Evolutionary conservation across 2,888 invertebrate species (phyloP), one percentile per base, ranked within the genome.

Genomic region (Microctonus brassicae): DNA sequence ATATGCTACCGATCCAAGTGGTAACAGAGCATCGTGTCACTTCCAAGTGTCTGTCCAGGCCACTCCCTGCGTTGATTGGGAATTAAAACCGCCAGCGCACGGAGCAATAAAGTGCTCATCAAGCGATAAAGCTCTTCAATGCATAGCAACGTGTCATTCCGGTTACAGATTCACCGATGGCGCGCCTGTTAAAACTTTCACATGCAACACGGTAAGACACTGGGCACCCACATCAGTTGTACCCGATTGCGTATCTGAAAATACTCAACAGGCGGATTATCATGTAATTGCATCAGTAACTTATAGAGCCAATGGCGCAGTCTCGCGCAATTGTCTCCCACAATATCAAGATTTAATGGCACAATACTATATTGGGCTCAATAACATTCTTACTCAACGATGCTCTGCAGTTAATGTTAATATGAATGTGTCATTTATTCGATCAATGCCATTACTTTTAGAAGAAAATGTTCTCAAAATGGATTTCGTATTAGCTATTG

Each of bases 11-110:
- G 97, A 98, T 84, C 93, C 93, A 83, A 94, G 92, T 82, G 96
- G 96, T 76, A 97, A 97, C 84, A 92, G 93, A 79, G 97, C 97
- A 0, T 92, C 92, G 36, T 98, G 98, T 84, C 92, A 97, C 84
- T 98, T 98, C 92, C 97, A 97, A 89, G 95, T 94, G 83, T 95
- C 96, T 0, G 96, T 97, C 0, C 95, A 96, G 90, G 96, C 97
- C 0, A 95, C 96, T 0, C 95, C 96, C 13, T 98, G 98, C 82
- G 97, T 97, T 0, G 95, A 97, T 81, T 97, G 97, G 96, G 97
- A 98, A 84, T 87, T 98, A 6, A 93, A 94, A 85, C 92, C 95
- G 4, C 97, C 98, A 0, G 93, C 94, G 0, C 94, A 97, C 86
- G 97, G 97, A 58, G 94, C 93, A 61, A 89, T 97, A 33, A 96